Evolutionary conservation across 2,888 invertebrate species (phyloP), one percentile per base, ranked within the genome.

Genomic region (Sphinx pinastri): DNA sequence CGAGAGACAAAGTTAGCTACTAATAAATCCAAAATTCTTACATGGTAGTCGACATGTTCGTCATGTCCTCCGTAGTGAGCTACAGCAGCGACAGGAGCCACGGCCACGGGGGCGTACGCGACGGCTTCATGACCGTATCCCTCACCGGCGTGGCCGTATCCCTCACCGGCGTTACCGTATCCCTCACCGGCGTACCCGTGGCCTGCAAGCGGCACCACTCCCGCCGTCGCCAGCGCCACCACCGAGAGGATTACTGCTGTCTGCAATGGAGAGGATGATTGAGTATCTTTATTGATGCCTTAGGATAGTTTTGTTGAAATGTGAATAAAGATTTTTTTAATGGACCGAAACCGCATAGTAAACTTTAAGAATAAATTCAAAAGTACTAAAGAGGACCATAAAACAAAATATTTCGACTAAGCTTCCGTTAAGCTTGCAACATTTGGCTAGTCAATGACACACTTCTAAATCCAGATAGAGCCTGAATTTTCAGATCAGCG

Each of bases 31-130:
- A 7, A 8, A 63, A 45, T 73, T 81, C 92, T 90, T 80, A 93
- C 93, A 77, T 93, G 93, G 72, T 93, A 93, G 85, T 93, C 93
- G 74, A 93, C 93, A 79, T 91, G 93, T 72, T 93, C 93, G 19
- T 91, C 93, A 68, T 91, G 91, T 71, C 84, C 87, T 69, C 81
- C 89, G 76, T 92, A 92, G 75, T 88, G 86, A 60, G 79, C 79
- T 25, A 79, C 72, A 47, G 86, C 84, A 49, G 82, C 86, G 45
- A 84, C 83, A 12, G 88, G 83, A 19, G 80, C 79, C n/a, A 80
- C 76, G 25, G 86, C 87, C 14, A 89, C 85, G 52, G 90, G 91
- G 51, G 92, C 93, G 78, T 92, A 93, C 67, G 88, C 90, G 67
- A 86, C 84, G 5, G 84, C 87, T 71, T 91, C 91, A 54, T 93